These are phyloP conservation scores for Paragorgia papillata DNA, from an alignment of 92 coral and sea anemone species.

Conservation along the genomic window DNA sequence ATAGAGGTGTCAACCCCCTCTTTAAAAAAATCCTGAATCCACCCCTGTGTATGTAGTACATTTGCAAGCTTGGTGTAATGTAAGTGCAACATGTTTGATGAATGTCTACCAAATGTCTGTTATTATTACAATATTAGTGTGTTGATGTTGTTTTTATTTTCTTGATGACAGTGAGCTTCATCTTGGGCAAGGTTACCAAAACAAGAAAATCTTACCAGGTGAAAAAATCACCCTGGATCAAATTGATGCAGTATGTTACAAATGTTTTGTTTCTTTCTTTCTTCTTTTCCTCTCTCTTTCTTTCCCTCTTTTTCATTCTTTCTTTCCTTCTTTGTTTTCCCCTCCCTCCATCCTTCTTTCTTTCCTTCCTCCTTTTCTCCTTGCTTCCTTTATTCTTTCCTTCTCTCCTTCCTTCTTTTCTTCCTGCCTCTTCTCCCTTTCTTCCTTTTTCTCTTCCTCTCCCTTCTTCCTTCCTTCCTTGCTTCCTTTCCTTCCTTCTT, in stretches of 20 bases:
- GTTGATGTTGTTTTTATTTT: not conserved
- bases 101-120: too few relatives aligned
- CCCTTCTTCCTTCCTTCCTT: not conserved
- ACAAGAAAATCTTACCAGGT: constrained; percentile 69
- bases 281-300: not conserved
- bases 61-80: too few relatives aligned
- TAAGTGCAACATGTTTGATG: too few relatives aligned
- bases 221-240: constrained; percentile 88
- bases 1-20: too few relatives aligned
- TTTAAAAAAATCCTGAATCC: too few relatives aligned
- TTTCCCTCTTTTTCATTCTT: not conserved
- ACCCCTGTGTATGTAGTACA: too few relatives aligned
- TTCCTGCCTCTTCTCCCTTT: not conserved
- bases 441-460: not conserved
- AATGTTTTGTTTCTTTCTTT: not conserved
- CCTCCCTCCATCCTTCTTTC: not conserved
- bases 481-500: not conserved
- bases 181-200: constrained; percentile 86
- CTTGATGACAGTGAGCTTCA: constrained; percentile 74
- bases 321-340: not conserved
- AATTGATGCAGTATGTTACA: constrained; percentile 74
- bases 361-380: not conserved
- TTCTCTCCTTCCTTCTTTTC: not conserved
- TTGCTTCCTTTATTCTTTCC: not conserved
- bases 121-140: too few relatives aligned